These are phyloP conservation scores for Loris lydekkerianus DNA, from an alignment of 2,797 vertebrate species.

Conservation along the genomic window DNA sequence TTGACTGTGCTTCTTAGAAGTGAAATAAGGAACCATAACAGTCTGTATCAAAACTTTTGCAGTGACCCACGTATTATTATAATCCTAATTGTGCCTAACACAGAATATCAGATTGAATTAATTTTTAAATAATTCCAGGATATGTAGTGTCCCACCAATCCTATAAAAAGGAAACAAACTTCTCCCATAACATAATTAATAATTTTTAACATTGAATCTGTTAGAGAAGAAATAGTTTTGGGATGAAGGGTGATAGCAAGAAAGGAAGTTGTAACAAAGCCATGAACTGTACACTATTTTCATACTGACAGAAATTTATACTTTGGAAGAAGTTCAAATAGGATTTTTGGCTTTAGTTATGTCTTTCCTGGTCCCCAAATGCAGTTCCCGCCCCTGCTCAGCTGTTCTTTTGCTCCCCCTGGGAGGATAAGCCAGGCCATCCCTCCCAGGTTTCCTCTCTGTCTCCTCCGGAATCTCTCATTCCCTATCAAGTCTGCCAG, in stretches of 20 bases:
- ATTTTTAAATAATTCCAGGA: neutral
- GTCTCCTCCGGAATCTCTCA: neutral
- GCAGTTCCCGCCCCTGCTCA: neutral
- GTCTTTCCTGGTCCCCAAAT: neutral
- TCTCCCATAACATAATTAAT: neutral
- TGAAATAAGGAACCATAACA: too few relatives aligned
- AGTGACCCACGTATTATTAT: neutral
- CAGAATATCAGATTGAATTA: neutral
- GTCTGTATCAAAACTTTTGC: too few relatives aligned
- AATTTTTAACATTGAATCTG: neutral
- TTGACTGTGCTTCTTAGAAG: too few relatives aligned
- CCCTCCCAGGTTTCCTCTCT: neutral
- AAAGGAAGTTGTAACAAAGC: neutral
- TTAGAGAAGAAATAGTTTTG: neutral
- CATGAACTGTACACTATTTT: neutral
- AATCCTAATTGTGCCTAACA: neutral
- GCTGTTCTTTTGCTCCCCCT: too few relatives aligned
- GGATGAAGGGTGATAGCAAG: fast-evolving
- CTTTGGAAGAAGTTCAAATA: neutral
- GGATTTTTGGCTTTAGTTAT: neutral
- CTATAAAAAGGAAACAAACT: neutral
- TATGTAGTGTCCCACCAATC: neutral
- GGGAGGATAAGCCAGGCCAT: fast-evolving
- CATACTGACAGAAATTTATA: neutral
- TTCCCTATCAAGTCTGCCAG: neutral